phyloP scores from a whole-genome alignment of 2,888 invertebrate genomes.

The Meiosimyza decipiens region DNA sequence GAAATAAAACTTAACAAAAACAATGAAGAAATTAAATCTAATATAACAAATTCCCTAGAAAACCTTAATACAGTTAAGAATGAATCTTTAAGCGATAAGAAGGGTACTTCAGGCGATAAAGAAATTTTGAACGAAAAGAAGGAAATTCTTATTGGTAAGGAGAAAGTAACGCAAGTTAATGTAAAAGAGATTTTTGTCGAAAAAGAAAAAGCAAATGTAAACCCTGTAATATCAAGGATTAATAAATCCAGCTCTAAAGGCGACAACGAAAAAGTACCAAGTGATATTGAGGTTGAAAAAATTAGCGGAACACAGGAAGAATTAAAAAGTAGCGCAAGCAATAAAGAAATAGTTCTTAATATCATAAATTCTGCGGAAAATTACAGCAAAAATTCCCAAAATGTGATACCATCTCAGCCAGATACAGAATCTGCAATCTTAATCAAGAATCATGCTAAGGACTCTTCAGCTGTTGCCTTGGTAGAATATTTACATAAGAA shows the following conservation, averaged over 20 bases:
- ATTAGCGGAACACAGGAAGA: not conserved
- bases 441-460: constrained; percentile 10
- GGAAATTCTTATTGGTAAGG: too few relatives aligned
- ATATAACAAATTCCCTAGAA: too few relatives aligned
- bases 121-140: too few relatives aligned
- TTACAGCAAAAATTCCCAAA: not conserved
- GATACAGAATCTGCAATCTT: not conserved
- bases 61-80: too few relatives aligned
- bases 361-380: not conserved
- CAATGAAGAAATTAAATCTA: not conserved
- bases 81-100: too few relatives aligned
- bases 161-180: too few relatives aligned
- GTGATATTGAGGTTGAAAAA: not conserved
- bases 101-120: too few relatives aligned
- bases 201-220: not conserved
- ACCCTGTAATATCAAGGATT: not conserved
- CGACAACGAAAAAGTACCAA: not conserved
- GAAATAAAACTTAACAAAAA: not conserved
- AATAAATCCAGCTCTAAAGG: not conserved
- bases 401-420: not conserved
- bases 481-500: too few relatives aligned
- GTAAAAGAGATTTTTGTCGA: not conserved
- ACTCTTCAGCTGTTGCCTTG: not conserved
- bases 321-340: not conserved
- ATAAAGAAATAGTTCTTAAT: not conserved